A percentile compares a stretch with the other conserved stretches of the same genome.
Conservation (phyloP, 1,140 invertebrate species). For the Stenopsyche tienmushanensis region DNA sequence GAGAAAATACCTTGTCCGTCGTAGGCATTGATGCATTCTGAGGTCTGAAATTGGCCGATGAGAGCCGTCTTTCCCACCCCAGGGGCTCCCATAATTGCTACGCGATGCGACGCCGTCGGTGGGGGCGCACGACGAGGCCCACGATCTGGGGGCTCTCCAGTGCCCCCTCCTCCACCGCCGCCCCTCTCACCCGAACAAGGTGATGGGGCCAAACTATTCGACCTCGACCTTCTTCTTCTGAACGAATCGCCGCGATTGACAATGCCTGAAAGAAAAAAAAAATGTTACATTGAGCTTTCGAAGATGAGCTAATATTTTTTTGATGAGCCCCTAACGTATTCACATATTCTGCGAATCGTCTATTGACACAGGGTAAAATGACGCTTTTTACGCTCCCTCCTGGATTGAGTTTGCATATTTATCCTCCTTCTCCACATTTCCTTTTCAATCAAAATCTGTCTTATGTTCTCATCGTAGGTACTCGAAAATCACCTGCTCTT, state of each 20-base stretch:
- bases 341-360: no score
- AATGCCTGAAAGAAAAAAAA: constrained; percentile 65
- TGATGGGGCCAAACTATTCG: constrained; percentile 69
- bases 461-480: no score
- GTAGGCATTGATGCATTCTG: constrained; percentile 91
- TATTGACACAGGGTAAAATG: no score
- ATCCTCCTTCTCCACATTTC: no score
- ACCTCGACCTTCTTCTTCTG: constrained; percentile 72
- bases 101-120: constrained; percentile 65
- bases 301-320: no score
- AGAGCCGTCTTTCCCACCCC: constrained; percentile 91
- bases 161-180: constrained; percentile 45
- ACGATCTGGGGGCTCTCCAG: constrained; percentile 50
- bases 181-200: constrained; percentile 46
- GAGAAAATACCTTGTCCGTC: constrained; percentile 63
- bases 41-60: constrained; percentile 91
- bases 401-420: no score
- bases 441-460: no score
- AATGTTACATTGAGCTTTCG: background rate
- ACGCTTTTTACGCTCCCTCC: no score
- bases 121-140: constrained; percentile 47
- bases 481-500: no score
- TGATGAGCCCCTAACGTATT: no score
- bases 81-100: constrained; percentile 80
- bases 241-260: constrained; percentile 89